Base-by-base conservation (phyloP, 23 tunicate species). In the Halocynthia aurantium region DNA sequence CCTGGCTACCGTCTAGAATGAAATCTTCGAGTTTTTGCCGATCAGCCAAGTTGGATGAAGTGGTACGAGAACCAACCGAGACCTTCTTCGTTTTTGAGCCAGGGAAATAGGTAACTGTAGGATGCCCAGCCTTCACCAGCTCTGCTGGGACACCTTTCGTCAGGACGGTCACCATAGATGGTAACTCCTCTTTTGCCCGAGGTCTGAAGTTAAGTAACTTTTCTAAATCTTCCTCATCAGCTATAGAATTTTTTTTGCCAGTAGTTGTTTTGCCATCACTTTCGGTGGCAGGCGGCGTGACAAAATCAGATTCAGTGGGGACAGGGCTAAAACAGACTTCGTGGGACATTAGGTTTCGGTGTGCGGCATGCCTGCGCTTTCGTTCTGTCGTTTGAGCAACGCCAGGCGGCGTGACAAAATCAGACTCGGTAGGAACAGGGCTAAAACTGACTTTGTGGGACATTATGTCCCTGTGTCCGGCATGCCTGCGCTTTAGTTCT, bases 91-190 rank as follows among this genome's bases (percentile, higher is more conserved):
- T 65, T 65, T 49, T 15, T 9, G 22, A 40, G 31, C 31, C 70
- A 1, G 31, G 49, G 31, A 20, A 65, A 9, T 5, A 40, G 5
- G 70, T 65, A 10, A 65, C 49, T 20, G 31, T 65, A 0, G 70
- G 70, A 6, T 65, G 70, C 10, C 70, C 70, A 65, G 70, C 22
- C 19, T 65, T 49, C 0, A 65, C 31, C 10, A 65, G 70, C 31
- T 65, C 70, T 10, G 70, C 19, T 6, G 70, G 70, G 10, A 65
- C 70, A 6, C 70, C 70, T 65, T 65, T 65, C 15, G 70, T 65
- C 70, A 65, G 22, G 17, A 65, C 70, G 10, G 70, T 65, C 9
- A 65, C 70, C 70, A 65, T 65, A 20, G 70, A 65, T 9, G 70
- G 70, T 20, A 65, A 49, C 31, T 65, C 70, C 31, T 5, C 49